Evolutionary conservation across 2,888 invertebrate genomes (phyloP).

Genomic region (Pseudolycoriella hygida): DNA sequence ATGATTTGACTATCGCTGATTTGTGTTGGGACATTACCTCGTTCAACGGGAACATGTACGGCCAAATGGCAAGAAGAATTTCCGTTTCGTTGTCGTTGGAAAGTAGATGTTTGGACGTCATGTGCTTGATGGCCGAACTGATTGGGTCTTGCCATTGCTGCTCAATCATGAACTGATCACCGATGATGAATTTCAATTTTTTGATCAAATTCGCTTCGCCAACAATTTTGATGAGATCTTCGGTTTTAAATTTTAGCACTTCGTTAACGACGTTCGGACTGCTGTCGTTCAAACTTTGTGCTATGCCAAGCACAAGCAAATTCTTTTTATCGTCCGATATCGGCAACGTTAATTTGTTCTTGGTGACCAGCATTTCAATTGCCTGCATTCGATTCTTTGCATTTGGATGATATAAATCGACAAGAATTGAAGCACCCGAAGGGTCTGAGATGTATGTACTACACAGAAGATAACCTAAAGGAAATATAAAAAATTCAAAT

Average conservation of each 20-base stretch:
- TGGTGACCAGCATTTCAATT: slow-evolving; percentile 41
- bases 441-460: slow-evolving; percentile 38
- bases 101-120: neutral
- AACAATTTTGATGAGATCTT: slow-evolving; percentile 27
- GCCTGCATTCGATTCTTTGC: slow-evolving; percentile 46
- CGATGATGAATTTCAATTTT: slow-evolving; percentile 13
- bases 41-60: neutral
- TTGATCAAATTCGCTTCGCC: slow-evolving; percentile 30
- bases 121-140: neutral
- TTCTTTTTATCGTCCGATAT: slow-evolving; percentile 32
- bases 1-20: too few species aligned
- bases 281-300: slow-evolving; percentile 50
- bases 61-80: neutral
- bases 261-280: slow-evolving; percentile 40
- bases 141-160: too few species aligned
- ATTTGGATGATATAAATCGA: slow-evolving; percentile 56
- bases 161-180: neutral
- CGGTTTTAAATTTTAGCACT: slow-evolving; percentile 31
- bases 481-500: too few species aligned
- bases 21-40: neutral
- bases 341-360: slow-evolving; percentile 32
- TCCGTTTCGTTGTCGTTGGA: neutral
- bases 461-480: slow-evolving; percentile 17
- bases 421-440: slow-evolving; percentile 37
- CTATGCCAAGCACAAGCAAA: slow-evolving; percentile 43